Base-by-base conservation (phyloP, 1,140 invertebrate species). In the Leptinotarsa defecta region DNA sequence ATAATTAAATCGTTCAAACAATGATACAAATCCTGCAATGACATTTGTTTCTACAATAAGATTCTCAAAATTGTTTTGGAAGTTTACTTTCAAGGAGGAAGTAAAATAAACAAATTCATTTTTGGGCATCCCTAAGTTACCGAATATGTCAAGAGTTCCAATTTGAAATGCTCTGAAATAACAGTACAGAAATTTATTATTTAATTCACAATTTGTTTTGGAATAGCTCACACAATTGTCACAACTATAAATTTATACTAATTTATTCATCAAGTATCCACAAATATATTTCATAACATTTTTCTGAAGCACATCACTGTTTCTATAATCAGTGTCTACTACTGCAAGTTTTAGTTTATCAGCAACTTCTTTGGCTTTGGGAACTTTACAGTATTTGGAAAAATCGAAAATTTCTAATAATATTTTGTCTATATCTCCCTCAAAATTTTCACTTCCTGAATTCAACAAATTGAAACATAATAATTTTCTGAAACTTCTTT, bases 401-500 rank as follows among this genome's bases (percentile, higher is more conserved):
- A 52, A 52, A 52, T 52, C 49, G 11, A 15, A 34, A 69, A 74
- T n/a, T n/a, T n/a, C n/a, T n/a, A n/a, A n/a, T n/a, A n/a, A n/a
- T n/a, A n/a, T n/a, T n/a, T 52, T 68, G 49, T 74, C 65, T 49
- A 6, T 22, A 48, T 75, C 74, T 27, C 27, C 43, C 52, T 67
- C 19, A 72, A 63, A 75, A 63, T 75, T 49, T 15, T 20, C 73
- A 48, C 48, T 62, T 13, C 34, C 34, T 24, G 72, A 22, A n/a
- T 68, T 27, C 19, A 76, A 68, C 15, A 63, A 70, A 62, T 78
- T 76, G 13, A 76, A 8, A 19, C 1, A n/a, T n/a, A 78, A 73
- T 27, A 78, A 61, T 69, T 73, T 76, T 71, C 1, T 78, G 8
- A 76, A 76, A 70, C 57, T 48, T 24, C 67, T 69, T 15, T 43